phyloP scores from a whole-genome alignment of 2,797 vertebrate genomes.

The Lagorchestes hirsutus region DNA sequence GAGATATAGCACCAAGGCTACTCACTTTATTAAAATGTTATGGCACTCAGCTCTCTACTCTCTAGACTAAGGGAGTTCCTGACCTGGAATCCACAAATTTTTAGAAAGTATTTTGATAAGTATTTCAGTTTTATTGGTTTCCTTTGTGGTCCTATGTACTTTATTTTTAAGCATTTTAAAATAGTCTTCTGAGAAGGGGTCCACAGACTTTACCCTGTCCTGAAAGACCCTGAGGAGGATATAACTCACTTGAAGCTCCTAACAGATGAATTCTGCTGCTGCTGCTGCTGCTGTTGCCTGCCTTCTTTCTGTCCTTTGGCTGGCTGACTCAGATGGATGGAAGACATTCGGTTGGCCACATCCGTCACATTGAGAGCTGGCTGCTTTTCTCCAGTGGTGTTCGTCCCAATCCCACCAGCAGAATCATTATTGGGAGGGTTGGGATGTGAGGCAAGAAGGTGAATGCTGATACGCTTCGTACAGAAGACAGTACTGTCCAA shows the following conservation, averaged over 20 bases:
- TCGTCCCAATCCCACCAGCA: fast-evolving
- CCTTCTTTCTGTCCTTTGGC: constrained; percentile 61
- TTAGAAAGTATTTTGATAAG: background rate
- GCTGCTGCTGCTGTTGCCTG: constrained; percentile 28
- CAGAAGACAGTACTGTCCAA: constrained; percentile 30
- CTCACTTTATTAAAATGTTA: background rate
- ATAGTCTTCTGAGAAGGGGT: background rate
- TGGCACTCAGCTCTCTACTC: background rate
- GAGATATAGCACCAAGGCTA: background rate
- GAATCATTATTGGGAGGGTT: background rate
- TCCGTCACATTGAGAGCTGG: constrained; percentile 81
- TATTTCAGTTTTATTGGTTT: background rate
- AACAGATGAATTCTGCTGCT: background rate
- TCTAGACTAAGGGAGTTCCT: background rate
- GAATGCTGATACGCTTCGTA: constrained; percentile 62
- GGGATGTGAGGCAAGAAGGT: constrained; percentile 61
- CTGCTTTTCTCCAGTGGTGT: constrained; percentile 57
- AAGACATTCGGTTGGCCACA: constrained; percentile 90
- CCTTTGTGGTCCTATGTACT: background rate
- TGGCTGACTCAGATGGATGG: constrained; percentile 88
- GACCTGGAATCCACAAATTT: background rate
- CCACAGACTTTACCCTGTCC: background rate
- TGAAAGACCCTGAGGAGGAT: constrained; percentile 16
- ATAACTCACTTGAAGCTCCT: constrained; percentile 76
- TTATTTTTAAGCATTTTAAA: background rate